Percentiles rank a stretch among this genome's conserved stretches.
Evolutionary conservation across 2,113 vertebrate genomes (phyloP).

Genomic region (Sturnira hondurensis): DNA sequence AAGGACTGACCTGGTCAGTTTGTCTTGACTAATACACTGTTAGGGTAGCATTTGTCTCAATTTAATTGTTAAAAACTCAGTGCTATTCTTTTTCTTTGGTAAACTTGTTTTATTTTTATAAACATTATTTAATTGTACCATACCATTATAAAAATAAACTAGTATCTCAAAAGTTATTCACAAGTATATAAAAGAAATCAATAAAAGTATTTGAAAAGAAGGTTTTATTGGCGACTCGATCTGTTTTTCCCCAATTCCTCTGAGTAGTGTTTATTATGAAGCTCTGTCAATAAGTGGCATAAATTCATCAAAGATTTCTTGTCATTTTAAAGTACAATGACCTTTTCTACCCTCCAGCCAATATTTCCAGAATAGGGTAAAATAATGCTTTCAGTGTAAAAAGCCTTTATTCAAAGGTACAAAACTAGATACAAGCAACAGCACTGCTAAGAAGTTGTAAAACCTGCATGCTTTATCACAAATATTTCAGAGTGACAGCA

Average conservation of each 20-base stretch:
- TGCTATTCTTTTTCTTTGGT: neutral
- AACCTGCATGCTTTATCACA: neutral
- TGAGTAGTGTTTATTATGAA: neutral
- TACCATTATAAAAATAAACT: neutral
- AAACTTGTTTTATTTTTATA: neutral
- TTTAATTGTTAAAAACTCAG: neutral
- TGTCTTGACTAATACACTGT: neutral
- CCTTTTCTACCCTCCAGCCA: neutral
- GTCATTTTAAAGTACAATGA: neutral
- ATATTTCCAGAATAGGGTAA: neutral
- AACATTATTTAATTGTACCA: neutral
- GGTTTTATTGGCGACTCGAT: neutral
- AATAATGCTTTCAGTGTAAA: neutral
- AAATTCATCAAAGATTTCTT: slow-evolving; percentile 31
- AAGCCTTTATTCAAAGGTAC: neutral
- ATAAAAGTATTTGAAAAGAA: neutral
- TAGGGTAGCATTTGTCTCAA: neutral
- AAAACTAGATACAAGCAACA: neutral
- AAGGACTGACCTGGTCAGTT: neutral
- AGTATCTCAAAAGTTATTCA: neutral
- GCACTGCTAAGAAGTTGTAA: neutral
- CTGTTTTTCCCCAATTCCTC: neutral
- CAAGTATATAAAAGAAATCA: slow-evolving; percentile 12
- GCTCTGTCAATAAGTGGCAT: neutral
- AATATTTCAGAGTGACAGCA: neutral